phyloP scores from a whole-genome alignment of 2,113 vertebrate genomes.

The Numenius arquata region DNA sequence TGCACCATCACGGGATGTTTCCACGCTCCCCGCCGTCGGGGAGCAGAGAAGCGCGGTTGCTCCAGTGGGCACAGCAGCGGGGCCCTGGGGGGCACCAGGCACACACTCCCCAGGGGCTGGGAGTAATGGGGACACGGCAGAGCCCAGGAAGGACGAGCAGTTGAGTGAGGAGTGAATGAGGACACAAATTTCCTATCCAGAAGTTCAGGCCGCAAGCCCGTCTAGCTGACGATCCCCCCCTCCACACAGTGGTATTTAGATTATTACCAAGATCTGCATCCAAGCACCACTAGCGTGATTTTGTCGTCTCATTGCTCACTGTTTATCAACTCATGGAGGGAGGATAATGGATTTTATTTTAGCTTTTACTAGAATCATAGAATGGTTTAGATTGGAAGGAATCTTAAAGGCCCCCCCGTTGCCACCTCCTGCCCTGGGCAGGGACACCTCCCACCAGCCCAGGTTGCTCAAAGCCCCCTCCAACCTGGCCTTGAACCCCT shows the following conservation, averaged over 20 bases:
- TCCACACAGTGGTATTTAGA: neutral
- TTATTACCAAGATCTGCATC: neutral
- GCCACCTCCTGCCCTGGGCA: neutral
- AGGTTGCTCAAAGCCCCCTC: neutral
- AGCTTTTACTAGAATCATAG: neutral
- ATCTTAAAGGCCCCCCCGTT: neutral
- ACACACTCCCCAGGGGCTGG: neutral
- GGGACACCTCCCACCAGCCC: neutral
- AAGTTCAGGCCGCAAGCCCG: neutral
- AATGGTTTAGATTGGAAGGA: neutral
- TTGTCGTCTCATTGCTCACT: neutral
- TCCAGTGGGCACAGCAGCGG: accelerated
- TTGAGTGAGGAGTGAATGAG: neutral
- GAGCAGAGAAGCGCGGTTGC: neutral
- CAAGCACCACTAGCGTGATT: neutral
- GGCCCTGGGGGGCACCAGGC: neutral
- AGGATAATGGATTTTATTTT: neutral
- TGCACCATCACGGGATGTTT: accelerated
- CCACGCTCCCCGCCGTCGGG: accelerated
- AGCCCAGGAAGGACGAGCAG: neutral
- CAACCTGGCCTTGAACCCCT: neutral
- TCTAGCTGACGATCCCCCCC: neutral
- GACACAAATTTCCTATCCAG: neutral
- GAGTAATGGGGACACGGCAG: neutral
- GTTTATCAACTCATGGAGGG: neutral